phyloP scores from a whole-genome alignment of 1,140 invertebrate genomes.

The Drosophila orena region DNA sequence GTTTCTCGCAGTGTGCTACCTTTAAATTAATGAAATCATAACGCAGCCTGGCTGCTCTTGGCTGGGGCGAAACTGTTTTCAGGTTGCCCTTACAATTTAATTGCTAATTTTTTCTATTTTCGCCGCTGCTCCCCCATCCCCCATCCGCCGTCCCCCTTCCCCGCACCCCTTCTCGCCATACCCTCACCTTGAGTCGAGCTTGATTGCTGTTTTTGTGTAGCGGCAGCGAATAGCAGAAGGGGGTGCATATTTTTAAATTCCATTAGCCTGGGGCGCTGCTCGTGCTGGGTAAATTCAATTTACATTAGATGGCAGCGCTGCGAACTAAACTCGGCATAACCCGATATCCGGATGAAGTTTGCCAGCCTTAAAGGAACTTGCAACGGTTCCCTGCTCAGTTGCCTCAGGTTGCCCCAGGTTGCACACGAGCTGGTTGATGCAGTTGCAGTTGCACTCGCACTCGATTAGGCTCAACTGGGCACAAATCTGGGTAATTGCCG shows the following conservation, averaged over 20 bases:
- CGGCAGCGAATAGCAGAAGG: not conserved
- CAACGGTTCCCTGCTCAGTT: not conserved
- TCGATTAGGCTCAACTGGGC: constrained; percentile 56
- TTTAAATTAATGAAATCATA: constrained; percentile 72
- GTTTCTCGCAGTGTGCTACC: constrained; percentile 9
- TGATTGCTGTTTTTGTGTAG: constrained; percentile 61
- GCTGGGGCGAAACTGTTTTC: constrained; percentile 42
- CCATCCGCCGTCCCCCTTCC: too few relatives aligned
- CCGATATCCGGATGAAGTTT: constrained; percentile 22
- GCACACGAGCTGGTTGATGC: constrained; percentile 30
- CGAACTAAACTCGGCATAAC: constrained; percentile 11
- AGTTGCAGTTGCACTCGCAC: constrained; percentile 26
- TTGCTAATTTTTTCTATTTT: constrained; percentile 71
- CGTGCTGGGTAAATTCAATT: constrained; percentile 59
- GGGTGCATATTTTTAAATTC: constrained; percentile 70
- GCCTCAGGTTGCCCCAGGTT: not conserved
- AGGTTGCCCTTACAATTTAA: constrained; percentile 66
- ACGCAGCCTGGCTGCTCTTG: constrained; percentile 38
- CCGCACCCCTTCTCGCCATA: constrained; percentile 10
- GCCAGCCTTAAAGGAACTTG: constrained; percentile 15
- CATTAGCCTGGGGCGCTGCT: constrained; percentile 50
- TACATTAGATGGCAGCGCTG: constrained; percentile 48
- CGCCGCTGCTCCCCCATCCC: constrained; percentile 1
- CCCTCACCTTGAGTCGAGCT: constrained; percentile 51
- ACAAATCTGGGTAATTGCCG: constrained; percentile 68